A percentile compares a stretch with the other conserved stretches of the same genome.
Conservation (phyloP, 2,888 invertebrate species). For the Drosophila formosana region DNA sequence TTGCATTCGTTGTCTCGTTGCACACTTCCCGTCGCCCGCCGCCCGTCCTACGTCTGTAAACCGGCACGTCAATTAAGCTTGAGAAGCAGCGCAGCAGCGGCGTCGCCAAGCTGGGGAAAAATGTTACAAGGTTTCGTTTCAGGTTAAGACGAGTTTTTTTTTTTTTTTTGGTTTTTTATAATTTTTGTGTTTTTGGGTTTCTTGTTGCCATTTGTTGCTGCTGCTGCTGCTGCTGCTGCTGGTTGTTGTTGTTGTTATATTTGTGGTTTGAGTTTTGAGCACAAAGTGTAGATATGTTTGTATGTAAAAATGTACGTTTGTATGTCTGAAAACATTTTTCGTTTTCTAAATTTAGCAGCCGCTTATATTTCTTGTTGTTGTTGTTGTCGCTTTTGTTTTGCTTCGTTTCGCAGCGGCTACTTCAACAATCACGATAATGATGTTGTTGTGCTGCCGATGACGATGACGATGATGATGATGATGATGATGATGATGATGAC, state of each 20-base stretch:
- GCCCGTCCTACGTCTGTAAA: constrained; percentile 46
- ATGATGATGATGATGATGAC: constrained; percentile 20
- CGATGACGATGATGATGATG: constrained; percentile 12
- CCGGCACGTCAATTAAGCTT: constrained; percentile 78
- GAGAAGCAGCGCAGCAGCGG: constrained; percentile 69
- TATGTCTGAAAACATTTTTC: constrained; percentile 38
- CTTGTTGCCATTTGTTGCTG: constrained; percentile 60
- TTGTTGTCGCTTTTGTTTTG: constrained; percentile 49
- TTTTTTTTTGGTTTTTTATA: constrained; percentile 18
- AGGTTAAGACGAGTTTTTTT: constrained; percentile 78
- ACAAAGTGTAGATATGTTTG: constrained; percentile 22
- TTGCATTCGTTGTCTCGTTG: constrained; percentile 52
- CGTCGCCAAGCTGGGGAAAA: constrained; percentile 75
- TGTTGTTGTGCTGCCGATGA: constrained; percentile 9
- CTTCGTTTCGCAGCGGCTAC: constrained; percentile 39
- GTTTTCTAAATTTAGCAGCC: constrained; percentile 77
- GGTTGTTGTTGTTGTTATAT: constrained; percentile 35
- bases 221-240: constrained; percentile 7
- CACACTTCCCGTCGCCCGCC: constrained; percentile 46
- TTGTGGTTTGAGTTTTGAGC: constrained; percentile 56
- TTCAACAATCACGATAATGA: constrained; percentile 45
- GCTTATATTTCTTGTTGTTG: constrained; percentile 37
- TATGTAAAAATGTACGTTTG: neutral
- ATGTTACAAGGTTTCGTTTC: constrained; percentile 83
- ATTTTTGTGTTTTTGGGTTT: constrained; percentile 63